phyloP scores from a whole-genome alignment of 2,888 invertebrate species.

The Scaeva pyrastri region DNA sequence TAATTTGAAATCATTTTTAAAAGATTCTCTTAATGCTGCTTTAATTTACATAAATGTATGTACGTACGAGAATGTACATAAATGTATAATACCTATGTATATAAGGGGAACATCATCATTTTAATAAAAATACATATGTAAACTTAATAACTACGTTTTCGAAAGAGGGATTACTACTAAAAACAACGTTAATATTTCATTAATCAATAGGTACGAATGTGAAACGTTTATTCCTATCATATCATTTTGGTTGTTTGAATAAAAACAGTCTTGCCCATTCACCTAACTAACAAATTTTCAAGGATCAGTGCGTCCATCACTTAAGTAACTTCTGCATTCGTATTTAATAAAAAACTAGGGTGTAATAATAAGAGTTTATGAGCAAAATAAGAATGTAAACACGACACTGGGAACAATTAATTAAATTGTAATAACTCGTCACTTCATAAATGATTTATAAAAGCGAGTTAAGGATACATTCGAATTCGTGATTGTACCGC shows the following conservation, averaged over 20 bases:
- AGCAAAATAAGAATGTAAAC: slow-evolving; percentile 47
- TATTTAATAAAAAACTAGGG: background rate
- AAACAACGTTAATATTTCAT: too few species aligned
- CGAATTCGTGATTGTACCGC: slow-evolving; percentile 29
- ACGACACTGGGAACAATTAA: slow-evolving; percentile 47
- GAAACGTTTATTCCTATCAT: too few species aligned
- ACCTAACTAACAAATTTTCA: background rate
- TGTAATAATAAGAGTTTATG: background rate
- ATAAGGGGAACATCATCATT: too few species aligned
- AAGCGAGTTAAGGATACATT: slow-evolving; percentile 36
- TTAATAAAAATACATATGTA: too few species aligned
- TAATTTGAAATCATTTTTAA: too few species aligned
- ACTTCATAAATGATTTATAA: slow-evolving; percentile 61
- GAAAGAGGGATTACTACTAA: too few species aligned
- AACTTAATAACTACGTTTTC: too few species aligned
- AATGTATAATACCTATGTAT: too few species aligned
- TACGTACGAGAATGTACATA: too few species aligned
- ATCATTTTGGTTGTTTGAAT: background rate
- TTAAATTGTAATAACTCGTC: slow-evolving; percentile 50
- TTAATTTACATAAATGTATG: too few species aligned
- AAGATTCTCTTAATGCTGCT: too few species aligned
- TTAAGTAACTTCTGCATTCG: background rate
- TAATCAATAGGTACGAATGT: too few species aligned
- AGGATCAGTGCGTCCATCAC: background rate
- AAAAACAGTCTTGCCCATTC: background rate